Conservation (phyloP, 2,797 vertebrate genomes). For the Morus bassanus region DNA sequence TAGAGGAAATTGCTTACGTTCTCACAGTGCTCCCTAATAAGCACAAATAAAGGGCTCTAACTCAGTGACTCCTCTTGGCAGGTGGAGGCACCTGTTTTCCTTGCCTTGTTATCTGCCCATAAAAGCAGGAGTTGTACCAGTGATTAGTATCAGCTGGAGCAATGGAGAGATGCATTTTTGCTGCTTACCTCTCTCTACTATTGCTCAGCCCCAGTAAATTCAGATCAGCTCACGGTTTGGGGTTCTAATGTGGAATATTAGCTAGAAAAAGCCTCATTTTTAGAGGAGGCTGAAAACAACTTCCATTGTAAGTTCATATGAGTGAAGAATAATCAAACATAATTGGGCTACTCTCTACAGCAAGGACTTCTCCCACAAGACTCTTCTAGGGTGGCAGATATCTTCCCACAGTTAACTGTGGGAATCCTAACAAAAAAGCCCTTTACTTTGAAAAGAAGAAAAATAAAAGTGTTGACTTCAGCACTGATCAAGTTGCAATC, state of each 20-base stretch:
- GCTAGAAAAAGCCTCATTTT: not conserved
- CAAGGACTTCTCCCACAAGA: not conserved
- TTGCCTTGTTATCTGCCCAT: not conserved
- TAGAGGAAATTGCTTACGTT: not conserved
- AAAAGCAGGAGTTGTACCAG: not conserved
- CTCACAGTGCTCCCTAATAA: not conserved
- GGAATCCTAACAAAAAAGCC: not conserved
- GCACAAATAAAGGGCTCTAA: not conserved
- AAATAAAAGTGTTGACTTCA: slow-evolving; percentile 43
- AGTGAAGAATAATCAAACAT: not conserved
- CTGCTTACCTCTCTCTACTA: not conserved
- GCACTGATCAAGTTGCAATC: not conserved
- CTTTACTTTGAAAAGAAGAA: not conserved
- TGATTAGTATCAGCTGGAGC: not conserved
- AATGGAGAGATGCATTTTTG: not conserved
- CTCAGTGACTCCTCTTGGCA: not conserved
- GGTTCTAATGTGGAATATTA: not conserved
- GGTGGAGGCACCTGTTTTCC: not conserved
- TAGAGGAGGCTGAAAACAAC: not conserved
- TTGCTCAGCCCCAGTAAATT: not conserved
- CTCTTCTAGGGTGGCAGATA: not conserved
- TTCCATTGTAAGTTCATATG: not conserved
- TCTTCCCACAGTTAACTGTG: not conserved
- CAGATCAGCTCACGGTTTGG: not conserved
- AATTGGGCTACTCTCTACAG: not conserved